These are phyloP conservation scores for Synanthedon andrenaeformis DNA, from an alignment of 2,888 invertebrate genomes.

Conservation along the genomic window DNA sequence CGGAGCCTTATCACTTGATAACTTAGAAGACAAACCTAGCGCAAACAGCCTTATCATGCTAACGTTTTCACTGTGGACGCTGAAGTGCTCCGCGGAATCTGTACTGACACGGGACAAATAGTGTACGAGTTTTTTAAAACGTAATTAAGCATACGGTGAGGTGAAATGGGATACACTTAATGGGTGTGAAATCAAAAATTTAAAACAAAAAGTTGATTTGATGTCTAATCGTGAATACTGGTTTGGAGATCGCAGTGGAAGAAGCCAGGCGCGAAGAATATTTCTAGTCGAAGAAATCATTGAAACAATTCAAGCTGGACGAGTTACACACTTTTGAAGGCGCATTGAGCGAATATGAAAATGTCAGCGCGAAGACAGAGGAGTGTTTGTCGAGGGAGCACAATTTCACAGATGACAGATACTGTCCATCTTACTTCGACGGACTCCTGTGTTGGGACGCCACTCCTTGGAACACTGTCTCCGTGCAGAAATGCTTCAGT, in stretches of 20 bases:
- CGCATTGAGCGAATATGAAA: conserved; percentile 41
- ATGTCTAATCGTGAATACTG: too few relatives aligned
- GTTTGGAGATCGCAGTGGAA: neutral
- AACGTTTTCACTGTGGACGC: conserved; percentile 47
- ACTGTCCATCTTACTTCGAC: conserved; percentile 80
- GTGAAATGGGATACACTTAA: neutral
- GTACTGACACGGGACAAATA: conserved; percentile 6
- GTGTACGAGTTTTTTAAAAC: neutral
- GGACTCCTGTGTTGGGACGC: conserved; percentile 87
- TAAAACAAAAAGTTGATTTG: too few relatives aligned
- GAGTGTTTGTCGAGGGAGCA: conserved; percentile 44
- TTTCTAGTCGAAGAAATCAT: neutral
- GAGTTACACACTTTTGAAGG: conserved; percentile 52
- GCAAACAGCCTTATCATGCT: conserved; percentile 66
- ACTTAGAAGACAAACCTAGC: conserved; percentile 63
- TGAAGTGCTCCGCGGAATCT: conserved; percentile 45
- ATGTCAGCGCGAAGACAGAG: conserved; percentile 40
- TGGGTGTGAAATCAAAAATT: too few relatives aligned
- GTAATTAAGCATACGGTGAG: neutral
- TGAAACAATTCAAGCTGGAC: conserved; percentile 51
- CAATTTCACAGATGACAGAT: conserved; percentile 27
- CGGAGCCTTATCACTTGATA: conserved; percentile 64
- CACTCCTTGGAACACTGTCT: conserved; percentile 76
- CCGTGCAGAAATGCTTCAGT: conserved; percentile 81
- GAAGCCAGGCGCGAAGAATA: neutral